These are phyloP conservation scores for Corythoichthys intestinalis DNA, from an alignment of 2,113 vertebrate species.

Conservation along the genomic window DNA sequence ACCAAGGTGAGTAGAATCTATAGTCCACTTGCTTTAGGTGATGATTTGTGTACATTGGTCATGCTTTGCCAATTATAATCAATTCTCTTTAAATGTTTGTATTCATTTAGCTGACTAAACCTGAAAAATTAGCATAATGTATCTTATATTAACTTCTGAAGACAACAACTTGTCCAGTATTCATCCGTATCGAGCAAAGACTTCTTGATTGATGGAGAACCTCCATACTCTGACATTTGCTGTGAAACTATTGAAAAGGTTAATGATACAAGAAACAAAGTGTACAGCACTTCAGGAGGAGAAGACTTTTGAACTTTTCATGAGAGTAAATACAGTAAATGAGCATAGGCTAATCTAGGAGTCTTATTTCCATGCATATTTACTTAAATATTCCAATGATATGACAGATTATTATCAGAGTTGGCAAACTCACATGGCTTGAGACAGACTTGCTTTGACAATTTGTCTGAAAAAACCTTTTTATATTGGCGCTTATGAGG, in stretches of 20 bases:
- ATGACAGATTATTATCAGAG: background rate
- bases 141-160: background rate
- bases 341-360: background rate
- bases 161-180: constrained; percentile 21
- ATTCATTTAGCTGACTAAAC: too few relatives aligned
- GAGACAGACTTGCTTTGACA: too few relatives aligned
- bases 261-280: constrained; percentile 57
- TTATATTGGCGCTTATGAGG: too few relatives aligned
- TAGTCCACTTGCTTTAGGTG: too few relatives aligned
- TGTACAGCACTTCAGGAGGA: constrained; percentile 14
- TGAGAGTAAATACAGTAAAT: background rate
- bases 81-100: too few relatives aligned
- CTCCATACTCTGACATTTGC: constrained; percentile 54
- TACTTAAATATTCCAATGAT: background rate
- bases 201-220: constrained; percentile 31
- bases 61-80: too few relatives aligned
- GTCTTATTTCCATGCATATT: background rate
- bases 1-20: too few relatives aligned
- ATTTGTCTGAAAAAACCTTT: too few relatives aligned
- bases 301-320: constrained; percentile 9
- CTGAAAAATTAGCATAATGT: too few relatives aligned
- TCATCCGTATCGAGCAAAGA: constrained; percentile 23
- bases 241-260: constrained; percentile 58
- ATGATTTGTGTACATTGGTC: too few relatives aligned
- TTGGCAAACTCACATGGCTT: too few relatives aligned